Evolutionary conservation across 2,888 invertebrate genomes (phyloP), one percentile per base, ranked within the genome.

Genomic region (Thera britannica): DNA sequence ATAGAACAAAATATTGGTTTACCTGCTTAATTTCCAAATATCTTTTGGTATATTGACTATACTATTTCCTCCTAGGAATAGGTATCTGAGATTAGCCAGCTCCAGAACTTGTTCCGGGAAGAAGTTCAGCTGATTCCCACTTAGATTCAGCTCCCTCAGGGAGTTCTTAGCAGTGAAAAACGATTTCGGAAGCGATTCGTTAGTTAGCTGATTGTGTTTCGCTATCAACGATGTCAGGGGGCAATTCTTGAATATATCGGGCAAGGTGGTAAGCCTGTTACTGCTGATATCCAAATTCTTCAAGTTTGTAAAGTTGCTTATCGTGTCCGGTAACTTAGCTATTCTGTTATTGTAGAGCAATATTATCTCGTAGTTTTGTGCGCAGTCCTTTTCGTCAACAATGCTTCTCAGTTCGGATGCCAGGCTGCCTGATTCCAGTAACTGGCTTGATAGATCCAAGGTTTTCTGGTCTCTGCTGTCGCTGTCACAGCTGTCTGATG

Each of bases 21-120:
- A 94, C 94, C 91, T 89, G 81, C 79, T 88, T 63, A 94, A 77
- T 82, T 93, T 94, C 93, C 93, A 92, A 77, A 99, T 96, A 81
- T 97, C 96, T 85, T 96, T 96, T 64, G 98, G 97, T 80, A 99
- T 95, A 74, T 95, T 95, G 66, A 94, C 91, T 80, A 99, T 97
- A 75, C 94, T 94, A 91, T 99, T 99, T 48, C 97, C 98, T 49
- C 99, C 99, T 76, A 99, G 92, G 88, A 99, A 98, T 41, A 99
- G 95, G 85, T 97, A 97, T 86, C 95, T 97, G 57, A 99, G 94
- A 62, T 95, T 95, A 36, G 92, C 85, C 76, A 98, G 89, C 73
- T 98, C 97, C 72, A 98, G 94, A 64, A 99, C 92, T 91, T 98
- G 98, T 78, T 96, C 96, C 0, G 99, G 99, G 83, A 99, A 97